phyloP scores from a whole-genome alignment of 2,113 vertebrate genomes.

The Phoenicopterus ruber region DNA sequence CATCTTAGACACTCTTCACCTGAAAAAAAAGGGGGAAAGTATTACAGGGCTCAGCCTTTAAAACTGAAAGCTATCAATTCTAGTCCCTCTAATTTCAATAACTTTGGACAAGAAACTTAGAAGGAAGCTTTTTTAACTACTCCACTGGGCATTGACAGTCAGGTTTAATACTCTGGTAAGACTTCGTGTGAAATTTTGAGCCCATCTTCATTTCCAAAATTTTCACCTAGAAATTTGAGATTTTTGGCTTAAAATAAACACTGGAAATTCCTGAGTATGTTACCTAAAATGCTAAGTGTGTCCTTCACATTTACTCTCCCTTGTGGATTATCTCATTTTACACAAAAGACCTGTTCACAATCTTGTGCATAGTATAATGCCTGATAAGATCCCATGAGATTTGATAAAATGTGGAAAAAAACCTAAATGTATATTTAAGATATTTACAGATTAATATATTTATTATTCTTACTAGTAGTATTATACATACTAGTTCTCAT shows the following conservation, averaged over 20 bases:
- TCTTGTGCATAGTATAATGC: rapidly evolving
- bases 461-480: background rate
- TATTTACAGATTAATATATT: background rate
- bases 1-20: background rate
- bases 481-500: background rate
- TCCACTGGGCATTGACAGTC: background rate
- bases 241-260: background rate
- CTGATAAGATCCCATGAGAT: background rate
- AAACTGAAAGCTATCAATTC: background rate
- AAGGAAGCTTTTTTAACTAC: background rate
- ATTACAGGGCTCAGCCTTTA: background rate
- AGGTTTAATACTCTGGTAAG: background rate
- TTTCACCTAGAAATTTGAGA: background rate
- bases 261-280: background rate
- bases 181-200: background rate
- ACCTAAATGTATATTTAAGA: background rate
- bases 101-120: background rate
- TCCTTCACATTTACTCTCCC: background rate
- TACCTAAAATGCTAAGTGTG: background rate
- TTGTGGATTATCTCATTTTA: background rate
- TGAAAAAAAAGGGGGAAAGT: background rate
- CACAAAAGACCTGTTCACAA: background rate
- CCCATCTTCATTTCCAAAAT: background rate
- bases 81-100: background rate
- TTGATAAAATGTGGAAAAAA: background rate